Conservation (phyloP, 2,888 invertebrate species). For the Aplocera efformata region DNA sequence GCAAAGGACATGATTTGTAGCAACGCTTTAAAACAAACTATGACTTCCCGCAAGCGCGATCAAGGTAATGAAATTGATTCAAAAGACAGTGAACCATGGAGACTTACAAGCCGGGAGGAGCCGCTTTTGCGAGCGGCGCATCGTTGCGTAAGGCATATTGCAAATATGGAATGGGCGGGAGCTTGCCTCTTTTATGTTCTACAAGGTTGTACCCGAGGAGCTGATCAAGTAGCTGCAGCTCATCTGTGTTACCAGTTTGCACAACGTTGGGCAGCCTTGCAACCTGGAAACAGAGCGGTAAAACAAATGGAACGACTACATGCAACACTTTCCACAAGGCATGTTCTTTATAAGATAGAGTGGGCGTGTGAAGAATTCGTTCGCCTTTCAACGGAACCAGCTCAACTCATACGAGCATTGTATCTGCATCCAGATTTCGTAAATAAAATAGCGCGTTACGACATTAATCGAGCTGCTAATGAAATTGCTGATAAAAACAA, state of each 20-base stretch:
- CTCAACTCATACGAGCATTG: conserved; percentile 67
- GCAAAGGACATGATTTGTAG: conserved; percentile 77
- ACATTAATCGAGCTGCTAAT: conserved; percentile 69
- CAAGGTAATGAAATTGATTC: conserved; percentile 43
- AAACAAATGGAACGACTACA: conserved; percentile 73
- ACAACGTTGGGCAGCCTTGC: conserved; percentile 71
- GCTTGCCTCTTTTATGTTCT: conserved; percentile 75
- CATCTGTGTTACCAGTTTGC: conserved; percentile 75
- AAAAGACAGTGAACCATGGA: conserved; percentile 65
- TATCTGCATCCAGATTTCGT: conserved; percentile 69
- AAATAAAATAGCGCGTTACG: conserved; percentile 62
- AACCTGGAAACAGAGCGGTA: conserved; percentile 71
- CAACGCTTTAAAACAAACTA: conserved; percentile 75
- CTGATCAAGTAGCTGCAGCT: conserved; percentile 76
- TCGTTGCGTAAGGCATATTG: conserved; percentile 69
- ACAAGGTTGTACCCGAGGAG: conserved; percentile 73
- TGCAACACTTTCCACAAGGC: conserved; percentile 69
- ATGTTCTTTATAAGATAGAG: conserved; percentile 69
- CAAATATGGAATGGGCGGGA: conserved; percentile 78
- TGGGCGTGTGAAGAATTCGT: conserved; percentile 73
- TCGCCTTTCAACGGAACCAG: conserved; percentile 65
- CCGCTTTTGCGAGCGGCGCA: conserved; percentile 70
- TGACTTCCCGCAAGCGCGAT: conserved; percentile 63
- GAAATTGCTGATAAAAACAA: conserved; percentile 76
- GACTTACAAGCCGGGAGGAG: conserved; percentile 63